Percentiles rank a stretch among this genome's conserved stretches.
These are phyloP conservation scores for Hippotragus niger DNA, from an alignment of 2,113 vertebrate genomes.

Conservation along the genomic window DNA sequence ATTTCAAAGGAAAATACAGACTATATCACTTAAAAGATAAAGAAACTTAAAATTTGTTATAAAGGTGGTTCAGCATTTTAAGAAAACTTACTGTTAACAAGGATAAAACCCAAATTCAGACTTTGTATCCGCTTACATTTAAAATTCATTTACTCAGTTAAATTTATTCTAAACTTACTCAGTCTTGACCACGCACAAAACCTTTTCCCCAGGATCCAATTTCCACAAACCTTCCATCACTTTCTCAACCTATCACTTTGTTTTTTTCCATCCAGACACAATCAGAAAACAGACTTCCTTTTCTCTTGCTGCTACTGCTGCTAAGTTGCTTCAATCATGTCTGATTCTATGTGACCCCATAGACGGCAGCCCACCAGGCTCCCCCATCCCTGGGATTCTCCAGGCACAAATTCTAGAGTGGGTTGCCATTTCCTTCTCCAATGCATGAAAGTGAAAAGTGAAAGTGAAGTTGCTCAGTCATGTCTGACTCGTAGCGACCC, in stretches of 20 bases:
- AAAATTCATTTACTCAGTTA: not conserved
- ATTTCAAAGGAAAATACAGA: not conserved
- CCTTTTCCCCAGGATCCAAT: not conserved
- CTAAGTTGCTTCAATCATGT: not conserved
- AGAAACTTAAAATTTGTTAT: not conserved
- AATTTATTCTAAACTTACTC: not conserved
- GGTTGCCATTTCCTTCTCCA: too few species aligned
- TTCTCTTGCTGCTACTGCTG: not conserved
- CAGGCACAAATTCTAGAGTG: too few species aligned
- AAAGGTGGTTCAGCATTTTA: not conserved
- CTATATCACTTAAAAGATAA: not conserved
- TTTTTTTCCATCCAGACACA: not conserved
- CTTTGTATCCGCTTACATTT: not conserved
- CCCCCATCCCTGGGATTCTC: too few species aligned
- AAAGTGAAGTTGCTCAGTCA: too few species aligned
- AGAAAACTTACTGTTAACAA: not conserved
- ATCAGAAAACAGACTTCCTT: not conserved
- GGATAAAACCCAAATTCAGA: not conserved
- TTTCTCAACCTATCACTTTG: not conserved
- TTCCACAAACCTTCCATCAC: not conserved
- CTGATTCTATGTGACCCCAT: not conserved
- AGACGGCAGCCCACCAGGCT: not conserved
- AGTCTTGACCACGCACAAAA: not conserved
- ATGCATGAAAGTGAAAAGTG: too few species aligned
- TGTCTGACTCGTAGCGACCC: accelerated